A percentile compares a stretch with the other conserved stretches of the same genome.
phyloP scores from a whole-genome alignment of 2,797 vertebrate genomes.

The Parambassis ranga region DNA sequence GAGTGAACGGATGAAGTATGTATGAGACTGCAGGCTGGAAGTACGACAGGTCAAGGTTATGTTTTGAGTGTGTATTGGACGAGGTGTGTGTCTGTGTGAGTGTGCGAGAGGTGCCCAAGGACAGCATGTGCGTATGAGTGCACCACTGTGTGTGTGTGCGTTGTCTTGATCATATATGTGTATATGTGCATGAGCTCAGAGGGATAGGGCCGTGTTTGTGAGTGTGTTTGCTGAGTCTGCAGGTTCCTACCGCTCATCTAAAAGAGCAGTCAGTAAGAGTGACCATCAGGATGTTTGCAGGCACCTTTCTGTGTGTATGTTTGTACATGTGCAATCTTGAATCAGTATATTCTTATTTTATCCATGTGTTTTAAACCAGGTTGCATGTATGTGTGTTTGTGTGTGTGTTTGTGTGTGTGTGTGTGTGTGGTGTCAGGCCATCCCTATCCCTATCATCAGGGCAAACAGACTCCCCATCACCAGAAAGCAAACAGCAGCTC shows the following conservation, averaged over 20 bases:
- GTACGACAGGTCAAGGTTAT: conserved; percentile 63
- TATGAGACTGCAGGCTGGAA: conserved; percentile 37
- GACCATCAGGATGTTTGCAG: conserved; percentile 36
- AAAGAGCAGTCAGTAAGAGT: conserved; percentile 33
- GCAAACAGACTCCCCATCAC: conserved; percentile 67
- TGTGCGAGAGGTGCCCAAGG: conserved; percentile 50
- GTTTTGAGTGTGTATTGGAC: conserved; percentile 47
- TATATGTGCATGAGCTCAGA: conserved; percentile 25
- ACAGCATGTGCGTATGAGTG: conserved; percentile 4
- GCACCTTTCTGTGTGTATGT: neutral
- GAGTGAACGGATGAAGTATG: conserved; percentile 52
- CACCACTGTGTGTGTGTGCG: neutral
- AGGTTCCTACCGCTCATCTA: conserved; percentile 47
- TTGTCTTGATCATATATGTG: conserved; percentile 24
- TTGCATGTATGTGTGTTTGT: neutral
- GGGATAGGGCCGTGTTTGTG: conserved; percentile 1
- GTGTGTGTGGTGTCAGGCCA: conserved; percentile 17
- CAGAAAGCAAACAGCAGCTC: conserved; percentile 64
- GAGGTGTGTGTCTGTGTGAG: conserved; percentile 12
- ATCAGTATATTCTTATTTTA: conserved; percentile 30
- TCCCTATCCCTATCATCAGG: conserved; percentile 60
- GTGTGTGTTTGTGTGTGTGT: neutral
- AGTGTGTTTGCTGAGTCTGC: conserved; percentile 52
- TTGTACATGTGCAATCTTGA: conserved; percentile 16
- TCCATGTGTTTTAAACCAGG: conserved; percentile 9